phyloP scores from a whole-genome alignment of 2,888 invertebrate species.

The Synanthedon myopaeformis region DNA sequence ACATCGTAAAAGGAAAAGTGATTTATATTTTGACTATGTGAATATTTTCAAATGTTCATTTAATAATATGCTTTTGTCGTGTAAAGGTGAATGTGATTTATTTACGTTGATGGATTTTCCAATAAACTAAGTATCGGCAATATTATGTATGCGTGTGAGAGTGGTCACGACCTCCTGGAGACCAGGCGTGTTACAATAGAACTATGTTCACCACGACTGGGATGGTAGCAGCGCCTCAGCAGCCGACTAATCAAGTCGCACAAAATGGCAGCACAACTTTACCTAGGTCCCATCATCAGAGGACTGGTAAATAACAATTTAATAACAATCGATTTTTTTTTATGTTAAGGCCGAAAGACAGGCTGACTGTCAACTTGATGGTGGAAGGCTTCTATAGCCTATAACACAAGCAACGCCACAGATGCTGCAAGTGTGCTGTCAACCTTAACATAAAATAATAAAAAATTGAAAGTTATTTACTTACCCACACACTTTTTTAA shows the following conservation, averaged over 20 bases:
- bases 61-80: too few species aligned
- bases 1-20: conserved; percentile 10
- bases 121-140: conserved; percentile 24
- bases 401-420: too few species aligned
- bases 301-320: conserved; percentile 39
- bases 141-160: conserved; percentile 60
- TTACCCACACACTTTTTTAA: too few species aligned
- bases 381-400: too few species aligned
- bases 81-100: background rate
- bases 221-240: conserved; percentile 59
- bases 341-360: too few species aligned
- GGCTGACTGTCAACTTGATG: too few species aligned
- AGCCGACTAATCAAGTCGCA: conserved; percentile 53
- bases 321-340: background rate
- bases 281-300: conserved; percentile 62
- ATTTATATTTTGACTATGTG: background rate
- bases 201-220: conserved; percentile 58
- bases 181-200: conserved; percentile 47
- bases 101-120: conserved; percentile 20
- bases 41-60: too few species aligned
- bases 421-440: too few species aligned
- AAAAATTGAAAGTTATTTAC: too few species aligned
- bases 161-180: conserved; percentile 53
- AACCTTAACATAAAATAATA: too few species aligned
- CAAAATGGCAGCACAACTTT: conserved; percentile 61